Base-by-base conservation (phyloP, 1,140 invertebrate genomes). In the Drosophila mauritiana region DNA sequence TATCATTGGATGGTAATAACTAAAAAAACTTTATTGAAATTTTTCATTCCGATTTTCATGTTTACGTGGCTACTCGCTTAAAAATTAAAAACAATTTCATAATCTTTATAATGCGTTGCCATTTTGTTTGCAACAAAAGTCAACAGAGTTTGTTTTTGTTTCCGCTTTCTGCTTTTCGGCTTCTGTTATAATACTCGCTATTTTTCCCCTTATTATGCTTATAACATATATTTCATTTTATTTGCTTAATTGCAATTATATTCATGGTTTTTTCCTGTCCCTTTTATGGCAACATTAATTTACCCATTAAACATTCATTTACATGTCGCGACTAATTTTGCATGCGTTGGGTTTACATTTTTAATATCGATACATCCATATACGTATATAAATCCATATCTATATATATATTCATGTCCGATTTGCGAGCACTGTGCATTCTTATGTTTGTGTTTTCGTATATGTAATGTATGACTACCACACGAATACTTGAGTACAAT, bases 1-100 rank as follows among this genome's bases (percentile, higher is more conserved):
- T 83, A 88, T 83, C 76, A 79, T 83, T 83, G 64, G 78, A 76
- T 77, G 62, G 80, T 88, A 88, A 55, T 88, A 88, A 83, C 83
- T 83, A 77, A 88, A 85, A 86, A 85, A 88, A 88, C 84, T 79
- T 88, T 88, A 89, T 88, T 88, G 80, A 83, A 81, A 86, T 83
- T 62, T 88, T 83, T 51, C 63, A 58, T 73, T 56, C 68, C 68
- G 52, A 45, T 78, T 78, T 86, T 37, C 65, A 68, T 82, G 78
- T 80, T 83, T 73, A 78, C 62, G 64, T 57, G 40, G 77, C 84
- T 56, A 79, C 83, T 52, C 57, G 74, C 76, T 88, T 88, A 88
- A 70, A 88, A 63, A 83, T 77, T 89, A 89, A 89, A 78, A 85
- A 82, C 76, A 78, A 78, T 80, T 88, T 78, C 65, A 78, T 88